These are phyloP conservation scores for Mormoops blainvillei DNA, from an alignment of 2,113 vertebrate genomes.

Conservation along the genomic window DNA sequence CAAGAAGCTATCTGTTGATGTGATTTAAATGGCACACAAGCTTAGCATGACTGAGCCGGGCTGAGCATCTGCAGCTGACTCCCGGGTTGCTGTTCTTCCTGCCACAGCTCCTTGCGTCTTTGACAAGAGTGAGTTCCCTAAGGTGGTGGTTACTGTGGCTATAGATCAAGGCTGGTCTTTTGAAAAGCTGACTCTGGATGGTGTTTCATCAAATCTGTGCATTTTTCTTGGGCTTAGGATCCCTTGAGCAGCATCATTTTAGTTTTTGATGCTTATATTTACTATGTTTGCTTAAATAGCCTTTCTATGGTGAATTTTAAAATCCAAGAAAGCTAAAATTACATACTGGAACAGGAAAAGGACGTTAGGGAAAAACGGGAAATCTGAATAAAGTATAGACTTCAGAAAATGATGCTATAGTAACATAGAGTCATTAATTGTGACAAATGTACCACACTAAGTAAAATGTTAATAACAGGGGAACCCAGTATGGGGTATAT, in stretches of 20 bases:
- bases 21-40: background rate
- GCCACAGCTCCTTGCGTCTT: too few species aligned
- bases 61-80: background rate
- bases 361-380: background rate
- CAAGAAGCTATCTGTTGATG: background rate
- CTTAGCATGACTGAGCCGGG: background rate
- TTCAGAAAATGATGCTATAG: background rate
- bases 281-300: background rate
- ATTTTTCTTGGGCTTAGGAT: background rate
- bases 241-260: background rate
- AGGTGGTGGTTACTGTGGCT: background rate
- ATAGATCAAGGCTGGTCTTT: background rate
- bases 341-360: background rate
- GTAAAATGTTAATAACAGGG: background rate
- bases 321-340: background rate
- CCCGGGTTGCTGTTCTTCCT: background rate
- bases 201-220: background rate
- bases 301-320: background rate
- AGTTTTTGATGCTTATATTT: background rate
- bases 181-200: background rate
- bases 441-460: background rate
- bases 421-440: background rate
- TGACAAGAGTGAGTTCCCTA: background rate
- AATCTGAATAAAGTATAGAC: background rate
- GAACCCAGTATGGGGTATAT: background rate